Percentiles rank a stretch among this genome's conserved stretches.
phyloP scores from a whole-genome alignment of 2,797 vertebrate species.

The Poeciliopsis turneri region DNA sequence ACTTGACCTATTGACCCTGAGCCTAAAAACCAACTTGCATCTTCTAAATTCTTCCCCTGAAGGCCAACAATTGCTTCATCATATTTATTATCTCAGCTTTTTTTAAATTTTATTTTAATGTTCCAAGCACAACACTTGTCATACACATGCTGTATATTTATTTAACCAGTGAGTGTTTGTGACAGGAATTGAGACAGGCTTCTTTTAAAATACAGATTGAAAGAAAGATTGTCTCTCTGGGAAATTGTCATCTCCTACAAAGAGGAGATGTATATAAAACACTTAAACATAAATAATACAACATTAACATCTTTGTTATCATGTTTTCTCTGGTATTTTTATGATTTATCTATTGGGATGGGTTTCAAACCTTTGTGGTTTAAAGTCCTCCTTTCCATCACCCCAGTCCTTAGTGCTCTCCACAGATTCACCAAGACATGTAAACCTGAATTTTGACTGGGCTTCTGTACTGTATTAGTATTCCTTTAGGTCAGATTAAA shows the following conservation, averaged over 20 bases:
- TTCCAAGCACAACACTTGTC: background rate
- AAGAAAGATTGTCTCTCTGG: too few relatives aligned
- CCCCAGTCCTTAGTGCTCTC: background rate
- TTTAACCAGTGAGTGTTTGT: background rate
- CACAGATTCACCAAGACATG: background rate
- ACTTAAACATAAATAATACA: too few relatives aligned
- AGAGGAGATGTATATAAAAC: too few relatives aligned
- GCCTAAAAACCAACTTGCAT: background rate
- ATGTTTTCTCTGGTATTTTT: background rate
- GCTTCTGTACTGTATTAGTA: background rate
- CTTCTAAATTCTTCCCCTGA: background rate
- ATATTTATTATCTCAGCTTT: background rate
- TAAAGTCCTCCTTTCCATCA: background rate
- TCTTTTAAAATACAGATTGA: background rate
- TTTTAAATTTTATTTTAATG: background rate
- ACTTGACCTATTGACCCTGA: background rate
- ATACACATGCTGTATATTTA: background rate
- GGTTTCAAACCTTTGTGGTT: background rate
- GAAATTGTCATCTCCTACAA: too few relatives aligned
- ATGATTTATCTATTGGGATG: background rate
- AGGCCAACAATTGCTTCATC: background rate
- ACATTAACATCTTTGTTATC: too few relatives aligned
- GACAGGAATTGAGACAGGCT: background rate
- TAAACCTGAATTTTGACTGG: background rate
- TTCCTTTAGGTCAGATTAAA: background rate